A percentile compares a stretch with the other conserved stretches of the same genome.
These are phyloP conservation scores for Limosa lapponica DNA, from an alignment of 2,797 vertebrate genomes.

Conservation along the genomic window DNA sequence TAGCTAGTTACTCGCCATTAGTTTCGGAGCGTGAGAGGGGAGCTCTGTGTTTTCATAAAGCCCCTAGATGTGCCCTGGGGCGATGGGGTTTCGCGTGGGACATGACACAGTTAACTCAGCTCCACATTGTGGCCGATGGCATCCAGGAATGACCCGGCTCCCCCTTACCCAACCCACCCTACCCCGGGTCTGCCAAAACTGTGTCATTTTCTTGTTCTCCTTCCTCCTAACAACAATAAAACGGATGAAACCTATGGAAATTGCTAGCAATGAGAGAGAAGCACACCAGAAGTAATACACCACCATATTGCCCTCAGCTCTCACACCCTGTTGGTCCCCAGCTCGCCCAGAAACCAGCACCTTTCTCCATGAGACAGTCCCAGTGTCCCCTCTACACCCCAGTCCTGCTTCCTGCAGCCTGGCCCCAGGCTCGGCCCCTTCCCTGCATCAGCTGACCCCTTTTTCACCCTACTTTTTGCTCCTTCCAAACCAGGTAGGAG, in stretches of 20 bases:
- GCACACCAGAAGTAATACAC: neutral
- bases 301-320: neutral
- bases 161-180: neutral
- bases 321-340: neutral
- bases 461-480: neutral
- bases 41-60: neutral
- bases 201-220: neutral
- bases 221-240: neutral
- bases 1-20: neutral
- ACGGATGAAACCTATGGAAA: slow-evolving; percentile 19
- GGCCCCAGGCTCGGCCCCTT: neutral
- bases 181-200: neutral
- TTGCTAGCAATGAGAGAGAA: slow-evolving; percentile 2
- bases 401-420: neutral
- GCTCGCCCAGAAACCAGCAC: neutral
- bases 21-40: neutral
- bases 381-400: fast-evolving
- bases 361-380: neutral
- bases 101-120: neutral
- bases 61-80: fast-evolving
- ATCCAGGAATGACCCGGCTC: neutral
- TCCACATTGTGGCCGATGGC: fast-evolving
- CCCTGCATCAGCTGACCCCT: fast-evolving
- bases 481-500: neutral
- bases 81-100: neutral